Percentiles rank a stretch among this genome's conserved stretches.
Conservation (phyloP, 2,888 invertebrate species). For the Acleris cristana region DNA sequence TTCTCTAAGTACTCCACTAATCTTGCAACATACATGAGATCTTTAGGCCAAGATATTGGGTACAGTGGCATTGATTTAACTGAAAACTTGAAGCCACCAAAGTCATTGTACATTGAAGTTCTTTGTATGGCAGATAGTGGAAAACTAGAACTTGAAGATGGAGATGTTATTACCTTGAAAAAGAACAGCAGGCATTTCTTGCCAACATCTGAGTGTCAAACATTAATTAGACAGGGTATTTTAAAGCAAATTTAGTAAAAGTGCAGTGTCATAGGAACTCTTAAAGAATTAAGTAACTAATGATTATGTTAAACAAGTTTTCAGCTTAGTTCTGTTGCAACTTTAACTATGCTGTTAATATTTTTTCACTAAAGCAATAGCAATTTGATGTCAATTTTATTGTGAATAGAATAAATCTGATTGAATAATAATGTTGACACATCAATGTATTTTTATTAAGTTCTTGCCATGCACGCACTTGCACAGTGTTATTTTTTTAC, state of each 20-base stretch:
- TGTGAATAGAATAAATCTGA: too few relatives aligned
- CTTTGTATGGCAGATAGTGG: slow-evolving; percentile 95
- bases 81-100: slow-evolving; percentile 94
- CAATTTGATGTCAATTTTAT: too few relatives aligned
- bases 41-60: slow-evolving; percentile 89
- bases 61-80: slow-evolving; percentile 92
- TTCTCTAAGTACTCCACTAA: slow-evolving; percentile 94
- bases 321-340: too few relatives aligned
- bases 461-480: too few relatives aligned
- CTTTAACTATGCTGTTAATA: too few relatives aligned
- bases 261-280: neutral
- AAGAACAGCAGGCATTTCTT: slow-evolving; percentile 96
- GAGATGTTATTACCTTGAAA: slow-evolving; percentile 93
- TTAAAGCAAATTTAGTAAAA: slow-evolving; percentile 87
- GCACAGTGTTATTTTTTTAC: too few relatives aligned
- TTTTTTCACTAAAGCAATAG: too few relatives aligned
- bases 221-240: slow-evolving; percentile 94
- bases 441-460: too few relatives aligned
- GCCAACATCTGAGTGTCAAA: slow-evolving; percentile 94
- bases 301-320: too few relatives aligned
- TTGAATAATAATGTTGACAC: too few relatives aligned
- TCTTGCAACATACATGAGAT: slow-evolving; percentile 94
- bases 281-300: neutral
- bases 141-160: slow-evolving; percentile 96
- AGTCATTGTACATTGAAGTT: slow-evolving; percentile 96